Evolutionary conservation across 2,113 vertebrate species (phyloP).

Genomic region (Forbesichthys agassizii): DNA sequence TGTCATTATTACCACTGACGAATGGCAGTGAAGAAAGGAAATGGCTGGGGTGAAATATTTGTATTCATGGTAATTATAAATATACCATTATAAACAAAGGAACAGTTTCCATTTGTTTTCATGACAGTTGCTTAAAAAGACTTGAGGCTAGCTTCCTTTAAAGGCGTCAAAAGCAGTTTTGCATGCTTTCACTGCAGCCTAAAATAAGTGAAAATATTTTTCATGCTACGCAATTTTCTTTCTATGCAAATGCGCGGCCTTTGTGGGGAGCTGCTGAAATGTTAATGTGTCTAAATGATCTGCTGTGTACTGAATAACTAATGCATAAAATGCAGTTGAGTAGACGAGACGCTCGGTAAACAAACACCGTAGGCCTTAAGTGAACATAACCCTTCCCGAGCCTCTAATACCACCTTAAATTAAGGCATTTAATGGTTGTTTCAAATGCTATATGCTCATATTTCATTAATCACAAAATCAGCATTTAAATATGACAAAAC

Average conservation of each 20-base stretch:
- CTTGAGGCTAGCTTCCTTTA: neutral
- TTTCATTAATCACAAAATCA: neutral
- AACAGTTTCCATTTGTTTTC: neutral
- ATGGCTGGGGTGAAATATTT: neutral
- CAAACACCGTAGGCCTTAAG: neutral
- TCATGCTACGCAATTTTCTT: neutral
- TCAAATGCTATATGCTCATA: too few species aligned
- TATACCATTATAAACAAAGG: neutral
- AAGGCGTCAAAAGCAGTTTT: neutral
- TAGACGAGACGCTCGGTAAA: constrained; percentile 9
- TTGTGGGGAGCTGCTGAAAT: constrained; percentile 9
- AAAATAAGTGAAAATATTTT: neutral
- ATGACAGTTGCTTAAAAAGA: neutral
- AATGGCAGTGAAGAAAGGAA: neutral
- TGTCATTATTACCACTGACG: neutral
- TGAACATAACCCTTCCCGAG: neutral
- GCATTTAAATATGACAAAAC: neutral
- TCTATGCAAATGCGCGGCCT: constrained; percentile 15
- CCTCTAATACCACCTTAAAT: too few species aligned
- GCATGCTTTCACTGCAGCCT: neutral
- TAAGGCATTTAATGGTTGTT: too few species aligned
- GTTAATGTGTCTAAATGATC: constrained; percentile 39
- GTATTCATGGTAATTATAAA: neutral
- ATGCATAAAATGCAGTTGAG: constrained; percentile 21
- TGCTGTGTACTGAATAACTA: constrained; percentile 25